Evolutionary conservation across 2,113 vertebrate species (phyloP), one percentile per base, ranked within the genome.

Genomic region (Trachemys scripta): DNA sequence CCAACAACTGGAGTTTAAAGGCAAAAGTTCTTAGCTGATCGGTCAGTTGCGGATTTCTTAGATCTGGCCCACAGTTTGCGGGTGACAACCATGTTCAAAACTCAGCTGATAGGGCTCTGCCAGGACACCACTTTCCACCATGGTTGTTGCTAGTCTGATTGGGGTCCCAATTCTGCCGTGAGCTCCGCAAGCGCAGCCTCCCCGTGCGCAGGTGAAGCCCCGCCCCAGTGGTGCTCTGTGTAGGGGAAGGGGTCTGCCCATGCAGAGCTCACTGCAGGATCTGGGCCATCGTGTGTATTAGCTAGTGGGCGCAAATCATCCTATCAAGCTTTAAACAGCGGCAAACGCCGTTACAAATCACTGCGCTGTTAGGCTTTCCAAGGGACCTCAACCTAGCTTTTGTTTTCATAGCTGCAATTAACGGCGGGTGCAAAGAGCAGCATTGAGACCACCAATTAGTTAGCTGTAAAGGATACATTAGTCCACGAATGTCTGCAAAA

Each of bases 1-100:
- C 96, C 90, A 92, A 80, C 69, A 78, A 69, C 85, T 95, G 42
- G 86, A 89, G 29, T 65, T 51, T 85, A 94, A 95, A 87, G 88
- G 42, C 80, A 88, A 95, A 94, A 90, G 50, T 69, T 80, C 57
- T 49, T 94, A 92, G 95, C 9, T 95, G 93, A 89, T 90, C 38
- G 93, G 87, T 65, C 47, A 87, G 22, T 87, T 91, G 88, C 82
- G 93, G 91, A 93, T 91, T 88, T 88, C 57, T 89, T 91, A 94
- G 5, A 90, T 56, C 89, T 47, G 47, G 38, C 65, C 83, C 80
- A 0, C 79, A 82, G 90, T 87, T 82, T 79, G 78, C 17, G 3
- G 17, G 57, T 53, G 65, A 91, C 45, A 90, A 91, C 45, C 56
- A 86, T 81, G 12, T 2, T 62, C 85, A 53, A 57, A 79, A 54